Evolutionary conservation across 2,888 invertebrate genomes (phyloP), one percentile per base, ranked within the genome.

Genomic region (Xestia sexstrigata): DNA sequence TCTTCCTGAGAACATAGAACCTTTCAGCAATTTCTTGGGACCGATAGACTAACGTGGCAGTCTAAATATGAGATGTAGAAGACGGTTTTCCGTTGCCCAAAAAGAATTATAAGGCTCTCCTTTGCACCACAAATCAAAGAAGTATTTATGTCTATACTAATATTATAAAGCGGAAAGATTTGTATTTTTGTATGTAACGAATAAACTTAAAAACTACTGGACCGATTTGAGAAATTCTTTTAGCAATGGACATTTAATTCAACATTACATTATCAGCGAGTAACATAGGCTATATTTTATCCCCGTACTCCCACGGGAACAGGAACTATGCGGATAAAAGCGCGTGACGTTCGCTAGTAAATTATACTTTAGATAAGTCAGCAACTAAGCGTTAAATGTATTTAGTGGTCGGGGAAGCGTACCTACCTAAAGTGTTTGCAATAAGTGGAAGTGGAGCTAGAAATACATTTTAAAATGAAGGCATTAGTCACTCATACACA

Each of bases 401-500:
- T n/a, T 11, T n/a, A 52, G 52, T 23, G 15, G 58, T 58, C 23
- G 58, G 17, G 30, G 60, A 30, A 60, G 60, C 8, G 26, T 30
- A 1, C 2, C 35, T 35, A 35, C n/a, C 7, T 30, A 62, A 13
- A 60, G 23, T 23, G 13, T 49, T 78, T 42, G n/a, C 20, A 63
- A 6, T 45, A 65, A 49, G 20, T 76, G 23, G 62, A 26, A 73
- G n/a, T 60, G 17, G 17, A 52, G n/a, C 17, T 47, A 30, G 1
- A 67, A 62, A 45, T 26, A 47, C 26, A 39, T 80, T 42, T 52
- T 35, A 20, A 67, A 84, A 79, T 47, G n/a, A 8, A 20, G 47
- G 13, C 39, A 42, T 66, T 15, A 42, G 55, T 62, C 30, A 49
- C 42, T 11, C 20, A 52, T 65, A 79, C 65, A 17, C n/a, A 60